A percentile compares a stretch with the other conserved stretches of the same genome.
Evolutionary conservation across 1,140 invertebrate species (phyloP).

Genomic region (Panonychus citri): DNA sequence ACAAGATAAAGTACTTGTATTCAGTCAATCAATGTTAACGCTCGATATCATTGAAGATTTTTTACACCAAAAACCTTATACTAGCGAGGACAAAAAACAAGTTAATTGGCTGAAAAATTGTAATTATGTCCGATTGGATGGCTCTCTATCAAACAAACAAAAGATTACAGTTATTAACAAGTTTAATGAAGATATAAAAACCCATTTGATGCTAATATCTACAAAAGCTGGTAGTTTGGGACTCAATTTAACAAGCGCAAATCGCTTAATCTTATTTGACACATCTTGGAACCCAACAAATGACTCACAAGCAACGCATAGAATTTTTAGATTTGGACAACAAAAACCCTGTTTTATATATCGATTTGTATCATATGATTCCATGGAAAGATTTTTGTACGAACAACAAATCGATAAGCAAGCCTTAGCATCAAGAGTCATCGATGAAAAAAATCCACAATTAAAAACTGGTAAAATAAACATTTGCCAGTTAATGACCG

Average conservation of each 20-base stretch:
- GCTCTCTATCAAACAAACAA: conserved; percentile 81
- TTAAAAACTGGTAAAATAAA: no score
- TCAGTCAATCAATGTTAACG: conserved; percentile 86
- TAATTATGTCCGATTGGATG: conserved; percentile 81
- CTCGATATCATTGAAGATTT: conserved; percentile 42
- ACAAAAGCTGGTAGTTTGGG: conserved; percentile 45
- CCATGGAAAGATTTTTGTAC: no score
- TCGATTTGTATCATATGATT: conserved; percentile 63
- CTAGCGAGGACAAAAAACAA: no score
- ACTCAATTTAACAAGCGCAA: conserved; percentile 84
- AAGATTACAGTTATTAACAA: conserved; percentile 87
- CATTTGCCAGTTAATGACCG: no score
- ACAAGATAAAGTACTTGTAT: conserved; percentile 79
- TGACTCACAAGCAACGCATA: conserved; percentile 89
- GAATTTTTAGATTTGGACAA: conserved; percentile 91
- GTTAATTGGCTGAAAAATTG: conserved; percentile 51
- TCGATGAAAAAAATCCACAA: no score
- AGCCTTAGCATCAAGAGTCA: no score
- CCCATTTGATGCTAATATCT: conserved; percentile 78
- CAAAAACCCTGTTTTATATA: conserved; percentile 84
- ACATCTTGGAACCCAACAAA: conserved; percentile 99
- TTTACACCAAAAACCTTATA: no score
- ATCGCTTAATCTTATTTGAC: conserved; percentile 89
- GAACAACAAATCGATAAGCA: no score
- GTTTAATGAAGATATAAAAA: conserved; percentile 53